Conservation (phyloP, 1,140 invertebrate species). For the Procambarus clarkii region DNA sequence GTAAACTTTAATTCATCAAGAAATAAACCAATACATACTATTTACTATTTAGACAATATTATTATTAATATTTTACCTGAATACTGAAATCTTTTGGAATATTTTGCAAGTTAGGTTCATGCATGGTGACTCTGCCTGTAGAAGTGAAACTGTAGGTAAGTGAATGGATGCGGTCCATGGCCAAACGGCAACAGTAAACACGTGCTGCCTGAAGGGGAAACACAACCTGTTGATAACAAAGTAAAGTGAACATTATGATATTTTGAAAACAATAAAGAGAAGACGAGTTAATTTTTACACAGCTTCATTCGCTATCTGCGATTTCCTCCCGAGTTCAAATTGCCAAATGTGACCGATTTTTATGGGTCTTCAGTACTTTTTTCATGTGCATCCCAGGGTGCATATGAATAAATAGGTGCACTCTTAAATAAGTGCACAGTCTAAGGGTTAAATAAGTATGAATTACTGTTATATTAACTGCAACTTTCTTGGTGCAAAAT, state of each 20-base stretch:
- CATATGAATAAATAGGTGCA: no score
- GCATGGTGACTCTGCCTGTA: constrained; percentile 93
- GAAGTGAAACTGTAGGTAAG: constrained; percentile 86
- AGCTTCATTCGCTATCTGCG: no score
- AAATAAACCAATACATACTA: not conserved
- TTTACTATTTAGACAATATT: not conserved
- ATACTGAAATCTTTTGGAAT: constrained; percentile 90
- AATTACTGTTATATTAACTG: no score
- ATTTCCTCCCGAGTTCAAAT: no score
- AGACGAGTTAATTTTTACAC: no score
- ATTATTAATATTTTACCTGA: constrained; percentile 21
- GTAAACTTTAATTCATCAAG: no score
- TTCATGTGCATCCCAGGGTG: no score
- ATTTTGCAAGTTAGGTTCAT: constrained; percentile 94
- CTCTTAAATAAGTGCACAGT: no score
- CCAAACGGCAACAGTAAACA: constrained; percentile 71
- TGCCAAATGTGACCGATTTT: no score
- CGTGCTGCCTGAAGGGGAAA: constrained; percentile 78
- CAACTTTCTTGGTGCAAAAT: no score
- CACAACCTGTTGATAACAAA: constrained; percentile 77
- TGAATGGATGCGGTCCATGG: constrained; percentile 83
- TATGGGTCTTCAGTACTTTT: no score
- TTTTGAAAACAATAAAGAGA: not conserved
- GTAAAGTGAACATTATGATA: not conserved
- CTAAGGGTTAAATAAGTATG: no score